These are phyloP conservation scores for Pterocles burchelli DNA, from an alignment of 2,113 vertebrate species.

Conservation along the genomic window DNA sequence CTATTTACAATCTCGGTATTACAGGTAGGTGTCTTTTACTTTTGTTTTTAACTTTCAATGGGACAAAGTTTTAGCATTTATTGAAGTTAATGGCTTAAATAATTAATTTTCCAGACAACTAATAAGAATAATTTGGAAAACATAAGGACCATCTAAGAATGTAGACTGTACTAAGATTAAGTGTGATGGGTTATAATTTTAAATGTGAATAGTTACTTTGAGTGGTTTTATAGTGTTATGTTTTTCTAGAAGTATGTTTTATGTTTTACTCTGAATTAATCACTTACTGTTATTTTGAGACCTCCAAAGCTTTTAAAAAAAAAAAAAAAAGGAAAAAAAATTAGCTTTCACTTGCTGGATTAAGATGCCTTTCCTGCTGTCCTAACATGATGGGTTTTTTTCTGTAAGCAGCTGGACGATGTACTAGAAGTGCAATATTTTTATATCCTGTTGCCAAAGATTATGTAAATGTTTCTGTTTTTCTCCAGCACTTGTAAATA, in stretches of 20 bases:
- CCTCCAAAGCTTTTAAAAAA: background rate
- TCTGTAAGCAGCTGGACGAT: slow-evolving; percentile 21
- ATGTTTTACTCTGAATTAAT: background rate
- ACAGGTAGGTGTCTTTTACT: slow-evolving; percentile 84
- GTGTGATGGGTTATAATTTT: background rate
- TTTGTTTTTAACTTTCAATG: background rate
- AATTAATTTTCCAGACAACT: background rate
- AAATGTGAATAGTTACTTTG: background rate
- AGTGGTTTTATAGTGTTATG: background rate
- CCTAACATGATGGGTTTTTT: background rate
- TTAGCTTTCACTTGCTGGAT: background rate
- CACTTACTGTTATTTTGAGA: background rate
- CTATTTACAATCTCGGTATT: slow-evolving; percentile 98
- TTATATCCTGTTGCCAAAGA: slow-evolving; percentile 9
- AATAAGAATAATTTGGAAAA: background rate
- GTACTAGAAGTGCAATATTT: background rate
- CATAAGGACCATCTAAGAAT: background rate
- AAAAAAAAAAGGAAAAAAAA: background rate
- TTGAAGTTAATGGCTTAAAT: background rate
- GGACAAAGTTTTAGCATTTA: background rate
- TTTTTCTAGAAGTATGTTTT: background rate
- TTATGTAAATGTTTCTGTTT: slow-evolving; percentile 34
- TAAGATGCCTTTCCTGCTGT: background rate
- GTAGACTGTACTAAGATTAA: background rate
- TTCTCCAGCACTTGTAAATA: slow-evolving; percentile 36